Evolutionary conservation across 2,888 invertebrate genomes (phyloP).

Genomic region (Drosophila robusta): DNA sequence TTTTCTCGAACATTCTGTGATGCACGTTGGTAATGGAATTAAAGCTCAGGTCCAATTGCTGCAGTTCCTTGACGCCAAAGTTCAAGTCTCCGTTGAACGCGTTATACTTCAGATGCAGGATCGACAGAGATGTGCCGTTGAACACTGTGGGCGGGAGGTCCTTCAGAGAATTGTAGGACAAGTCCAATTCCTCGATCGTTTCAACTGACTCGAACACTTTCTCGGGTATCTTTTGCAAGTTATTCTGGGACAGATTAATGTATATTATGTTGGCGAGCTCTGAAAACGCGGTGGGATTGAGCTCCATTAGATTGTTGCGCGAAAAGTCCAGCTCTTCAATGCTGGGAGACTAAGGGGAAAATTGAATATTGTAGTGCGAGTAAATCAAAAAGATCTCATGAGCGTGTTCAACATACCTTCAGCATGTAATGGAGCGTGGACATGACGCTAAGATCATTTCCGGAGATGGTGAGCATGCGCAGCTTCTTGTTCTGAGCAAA

Average conservation of each 20-base stretch:
- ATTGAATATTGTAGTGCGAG: neutral
- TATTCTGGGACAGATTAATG: slow-evolving; percentile 89
- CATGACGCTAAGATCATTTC: slow-evolving; percentile 87
- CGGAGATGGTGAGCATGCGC: slow-evolving; percentile 88
- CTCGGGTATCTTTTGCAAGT: slow-evolving; percentile 86
- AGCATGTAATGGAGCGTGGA: slow-evolving; percentile 81
- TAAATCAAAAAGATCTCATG: accelerated
- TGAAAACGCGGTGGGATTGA: slow-evolving; percentile 88
- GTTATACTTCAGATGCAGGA: slow-evolving; percentile 89
- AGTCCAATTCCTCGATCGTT: slow-evolving; percentile 89
- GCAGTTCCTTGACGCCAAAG: slow-evolving; percentile 88
- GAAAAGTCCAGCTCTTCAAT: slow-evolving; percentile 91
- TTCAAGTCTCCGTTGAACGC: slow-evolving; percentile 88
- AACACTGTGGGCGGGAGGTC: slow-evolving; percentile 88
- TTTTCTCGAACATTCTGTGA: slow-evolving; percentile 88
- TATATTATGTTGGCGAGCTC: slow-evolving; percentile 89
- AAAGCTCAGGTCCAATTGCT: slow-evolving; percentile 89
- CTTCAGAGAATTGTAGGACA: slow-evolving; percentile 89
- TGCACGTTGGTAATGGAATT: slow-evolving; percentile 89
- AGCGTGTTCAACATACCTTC: slow-evolving; percentile 63
- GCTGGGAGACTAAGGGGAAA: slow-evolving; percentile 85
- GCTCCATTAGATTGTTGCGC: slow-evolving; percentile 88
- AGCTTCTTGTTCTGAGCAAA: slow-evolving; percentile 89
- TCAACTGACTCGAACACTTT: slow-evolving; percentile 87
- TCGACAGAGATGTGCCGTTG: slow-evolving; percentile 89